A percentile compares a stretch with the other conserved stretches of the same genome.
Conservation (phyloP, 2,888 invertebrate species). For the Dorcus hopei region DNA sequence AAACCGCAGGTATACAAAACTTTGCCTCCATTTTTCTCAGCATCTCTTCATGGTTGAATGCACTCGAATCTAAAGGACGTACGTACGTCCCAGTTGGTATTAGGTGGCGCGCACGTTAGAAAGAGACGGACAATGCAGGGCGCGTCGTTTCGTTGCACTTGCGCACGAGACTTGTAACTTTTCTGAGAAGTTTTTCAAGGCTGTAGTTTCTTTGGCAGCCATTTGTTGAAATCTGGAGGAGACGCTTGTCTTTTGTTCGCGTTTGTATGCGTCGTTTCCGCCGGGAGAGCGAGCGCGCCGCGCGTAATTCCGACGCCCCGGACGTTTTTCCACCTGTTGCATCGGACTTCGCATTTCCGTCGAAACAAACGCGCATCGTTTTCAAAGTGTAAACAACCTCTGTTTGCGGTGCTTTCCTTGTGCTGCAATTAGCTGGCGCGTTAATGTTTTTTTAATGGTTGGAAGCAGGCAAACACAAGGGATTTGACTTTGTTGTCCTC, state of each 20-base stretch:
- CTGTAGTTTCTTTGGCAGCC: slow-evolving; percentile 47
- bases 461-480: no score
- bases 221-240: slow-evolving; percentile 44
- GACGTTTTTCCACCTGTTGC: slow-evolving; percentile 25
- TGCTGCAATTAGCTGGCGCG: no score
- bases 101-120: slow-evolving; percentile 12
- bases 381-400: slow-evolving; percentile 43
- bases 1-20: neutral
- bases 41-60: slow-evolving; percentile 10
- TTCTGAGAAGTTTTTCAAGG: slow-evolving; percentile 50
- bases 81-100: no score
- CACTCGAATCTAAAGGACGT: slow-evolving; percentile 3
- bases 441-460: no score
- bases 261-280: slow-evolving; percentile 1
- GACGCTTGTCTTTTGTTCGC: slow-evolving; percentile 38
- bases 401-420: slow-evolving; percentile 8
- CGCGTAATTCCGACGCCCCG: slow-evolving; percentile 11
- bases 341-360: slow-evolving; percentile 23
- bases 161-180: slow-evolving; percentile 43
- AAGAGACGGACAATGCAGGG: slow-evolving; percentile 23
- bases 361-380: slow-evolving; percentile 25
- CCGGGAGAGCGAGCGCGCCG: slow-evolving; percentile 6
- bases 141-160: slow-evolving; percentile 25
- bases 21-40: slow-evolving; percentile 10
- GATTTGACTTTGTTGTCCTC: slow-evolving; percentile 39